A percentile compares a stretch with the other conserved stretches of the same genome.
Evolutionary conservation across 2,888 invertebrate species (phyloP).

Genomic region (Lochmaea capreae): DNA sequence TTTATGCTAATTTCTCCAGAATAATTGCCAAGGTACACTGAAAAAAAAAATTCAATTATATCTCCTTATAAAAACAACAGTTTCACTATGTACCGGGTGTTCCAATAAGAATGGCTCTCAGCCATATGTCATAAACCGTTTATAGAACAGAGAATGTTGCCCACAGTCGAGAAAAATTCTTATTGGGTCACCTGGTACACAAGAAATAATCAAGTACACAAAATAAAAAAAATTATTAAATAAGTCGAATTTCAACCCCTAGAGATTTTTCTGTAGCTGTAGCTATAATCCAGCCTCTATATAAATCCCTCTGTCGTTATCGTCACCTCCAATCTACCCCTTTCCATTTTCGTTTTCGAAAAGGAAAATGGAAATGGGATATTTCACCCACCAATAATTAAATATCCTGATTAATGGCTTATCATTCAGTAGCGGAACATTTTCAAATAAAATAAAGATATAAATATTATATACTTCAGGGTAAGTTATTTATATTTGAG

Average conservation of each 20-base stretch:
- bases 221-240: too few relatives aligned
- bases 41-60: not conserved
- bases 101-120: too few relatives aligned
- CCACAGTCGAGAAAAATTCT: too few relatives aligned
- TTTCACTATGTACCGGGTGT: too few relatives aligned
- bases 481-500: too few relatives aligned
- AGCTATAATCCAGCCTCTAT: conserved; percentile 34
- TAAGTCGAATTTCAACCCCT: not conserved
- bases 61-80: not conserved
- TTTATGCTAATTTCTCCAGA: conserved; percentile 13
- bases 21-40: conserved; percentile 4
- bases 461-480: too few relatives aligned
- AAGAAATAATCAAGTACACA: too few relatives aligned
- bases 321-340: conserved; percentile 53
- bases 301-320: conserved; percentile 50
- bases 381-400: conserved; percentile 60
- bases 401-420: conserved; percentile 59
- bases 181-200: too few relatives aligned
- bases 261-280: conserved; percentile 26
- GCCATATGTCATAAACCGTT: too few relatives aligned
- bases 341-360: conserved; percentile 47
- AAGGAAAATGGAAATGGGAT: conserved; percentile 55
- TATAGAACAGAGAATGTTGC: too few relatives aligned
- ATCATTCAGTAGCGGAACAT: conserved; percentile 38
- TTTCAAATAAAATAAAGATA: not conserved